phyloP scores from a whole-genome alignment of 1,140 invertebrate species.

The Globodera rostochiensis region DNA sequence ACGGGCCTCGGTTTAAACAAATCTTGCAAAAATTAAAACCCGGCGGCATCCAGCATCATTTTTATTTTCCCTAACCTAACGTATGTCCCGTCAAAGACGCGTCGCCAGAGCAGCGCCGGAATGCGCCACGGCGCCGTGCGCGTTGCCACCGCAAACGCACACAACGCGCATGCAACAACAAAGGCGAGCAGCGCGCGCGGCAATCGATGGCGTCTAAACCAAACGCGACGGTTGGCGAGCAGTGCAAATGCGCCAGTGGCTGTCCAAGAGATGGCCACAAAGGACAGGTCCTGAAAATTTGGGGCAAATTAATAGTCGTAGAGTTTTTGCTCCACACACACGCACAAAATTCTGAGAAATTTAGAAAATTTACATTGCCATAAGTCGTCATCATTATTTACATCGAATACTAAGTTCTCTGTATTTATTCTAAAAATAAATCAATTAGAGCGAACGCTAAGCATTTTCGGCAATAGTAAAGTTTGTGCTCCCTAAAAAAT shows the following conservation, averaged over 20 bases:
- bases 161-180: not conserved
- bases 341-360: too few species aligned
- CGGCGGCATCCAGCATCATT: too few species aligned
- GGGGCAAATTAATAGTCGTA: too few species aligned
- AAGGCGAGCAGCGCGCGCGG: not conserved
- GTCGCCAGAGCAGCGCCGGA: slow-evolving; percentile 32
- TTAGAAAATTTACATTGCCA: not conserved
- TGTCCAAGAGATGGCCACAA: not conserved
- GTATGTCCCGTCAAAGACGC: slow-evolving; percentile 39
- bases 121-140: slow-evolving; percentile 16
- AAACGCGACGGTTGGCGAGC: not conserved
- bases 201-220: not conserved
- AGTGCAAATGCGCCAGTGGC: not conserved
- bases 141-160: slow-evolving; percentile 35
- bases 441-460: too few species aligned
- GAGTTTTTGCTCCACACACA: too few species aligned
- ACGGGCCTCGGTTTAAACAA: too few species aligned
- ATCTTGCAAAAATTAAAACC: too few species aligned
- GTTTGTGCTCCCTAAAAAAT: too few species aligned
- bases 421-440: too few species aligned
- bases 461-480: too few species aligned
- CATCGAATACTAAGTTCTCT: too few species aligned
- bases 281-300: too few species aligned
- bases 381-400: not conserved
- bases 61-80: not conserved